Evolutionary conservation across 2,888 invertebrate species (phyloP).

Genomic region (Oscheius sp.): DNA sequence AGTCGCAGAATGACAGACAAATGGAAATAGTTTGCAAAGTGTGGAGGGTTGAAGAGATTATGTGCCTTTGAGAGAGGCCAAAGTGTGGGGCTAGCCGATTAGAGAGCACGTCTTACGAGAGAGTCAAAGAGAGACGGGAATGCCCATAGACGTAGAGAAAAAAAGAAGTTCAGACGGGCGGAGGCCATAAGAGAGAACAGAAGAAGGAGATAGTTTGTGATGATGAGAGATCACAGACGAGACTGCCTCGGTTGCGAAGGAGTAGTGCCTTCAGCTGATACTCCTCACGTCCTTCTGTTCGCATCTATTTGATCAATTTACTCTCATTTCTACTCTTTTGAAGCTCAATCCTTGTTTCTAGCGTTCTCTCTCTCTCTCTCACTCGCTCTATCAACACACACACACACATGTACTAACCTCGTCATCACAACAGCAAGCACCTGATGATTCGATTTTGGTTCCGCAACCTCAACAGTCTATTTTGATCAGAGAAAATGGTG

Average conservation of each 20-base stretch:
- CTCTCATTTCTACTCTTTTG: no score
- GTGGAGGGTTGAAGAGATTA: slow-evolving; percentile 23
- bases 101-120: slow-evolving; percentile 16
- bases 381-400: no score
- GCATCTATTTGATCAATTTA: no score
- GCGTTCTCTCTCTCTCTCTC: no score
- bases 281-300: slow-evolving; percentile 18
- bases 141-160: slow-evolving; percentile 29
- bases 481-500: no score
- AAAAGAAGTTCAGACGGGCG: slow-evolving; percentile 20
- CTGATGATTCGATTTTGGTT: no score
- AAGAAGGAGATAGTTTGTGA: slow-evolving; percentile 15
- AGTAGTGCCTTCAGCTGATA: slow-evolving; percentile 36
- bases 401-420: no score
- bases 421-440: no score
- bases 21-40: slow-evolving; percentile 22
- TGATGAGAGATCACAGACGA: slow-evolving; percentile 20
- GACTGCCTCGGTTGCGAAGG: slow-evolving; percentile 31
- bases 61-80: background rate
- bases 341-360: no score
- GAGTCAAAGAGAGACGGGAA: slow-evolving; percentile 14
- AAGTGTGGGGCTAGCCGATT: background rate
- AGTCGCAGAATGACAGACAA: slow-evolving; percentile 16
- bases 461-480: no score
- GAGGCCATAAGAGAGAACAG: slow-evolving; percentile 9